Conservation (phyloP, 2,888 invertebrate genomes). For the Mesorhabditis spiculigera region DNA sequence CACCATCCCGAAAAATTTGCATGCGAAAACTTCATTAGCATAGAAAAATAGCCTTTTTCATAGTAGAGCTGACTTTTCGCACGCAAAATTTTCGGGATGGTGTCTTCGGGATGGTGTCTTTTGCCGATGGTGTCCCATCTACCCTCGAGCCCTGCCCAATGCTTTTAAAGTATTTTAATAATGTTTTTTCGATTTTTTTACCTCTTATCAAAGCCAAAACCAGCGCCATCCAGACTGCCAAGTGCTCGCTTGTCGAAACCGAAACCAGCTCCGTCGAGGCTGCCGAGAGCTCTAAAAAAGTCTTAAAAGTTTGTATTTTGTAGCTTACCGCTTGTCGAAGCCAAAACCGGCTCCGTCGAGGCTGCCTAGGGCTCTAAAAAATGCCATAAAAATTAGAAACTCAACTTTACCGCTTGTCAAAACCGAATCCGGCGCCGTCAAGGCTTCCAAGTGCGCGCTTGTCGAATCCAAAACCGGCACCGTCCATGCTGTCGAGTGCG, state of each 20-base stretch:
- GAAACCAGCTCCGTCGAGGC: conserved; percentile 23
- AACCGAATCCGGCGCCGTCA: conserved; percentile 27
- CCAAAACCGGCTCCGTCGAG: conserved; percentile 11
- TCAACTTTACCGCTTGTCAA: conserved; percentile 18
- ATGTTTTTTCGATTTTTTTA: no score
- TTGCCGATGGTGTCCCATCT: no score
- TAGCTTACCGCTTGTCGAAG: conserved; percentile 25
- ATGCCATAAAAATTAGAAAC: no score
- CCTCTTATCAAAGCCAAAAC: no score
- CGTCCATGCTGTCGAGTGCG: not conserved
- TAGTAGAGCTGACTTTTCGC: no score
- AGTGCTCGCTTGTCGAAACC: conserved; percentile 27
- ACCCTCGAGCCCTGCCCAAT: no score
- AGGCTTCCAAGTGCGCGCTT: conserved; percentile 18
- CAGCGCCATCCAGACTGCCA: not conserved
- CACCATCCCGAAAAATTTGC: no score
- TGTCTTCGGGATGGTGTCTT: no score
- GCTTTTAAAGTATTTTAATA: no score
- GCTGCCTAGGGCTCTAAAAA: not conserved
- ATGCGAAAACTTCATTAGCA: no score
- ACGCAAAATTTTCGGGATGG: no score
- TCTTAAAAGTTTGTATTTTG: not conserved
- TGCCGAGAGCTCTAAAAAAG: conserved; percentile 19
- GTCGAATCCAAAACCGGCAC: not conserved
- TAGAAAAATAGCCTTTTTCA: no score